Conservation (phyloP, 2,797 vertebrate genomes). For the Dromococcyx pavoninus region DNA sequence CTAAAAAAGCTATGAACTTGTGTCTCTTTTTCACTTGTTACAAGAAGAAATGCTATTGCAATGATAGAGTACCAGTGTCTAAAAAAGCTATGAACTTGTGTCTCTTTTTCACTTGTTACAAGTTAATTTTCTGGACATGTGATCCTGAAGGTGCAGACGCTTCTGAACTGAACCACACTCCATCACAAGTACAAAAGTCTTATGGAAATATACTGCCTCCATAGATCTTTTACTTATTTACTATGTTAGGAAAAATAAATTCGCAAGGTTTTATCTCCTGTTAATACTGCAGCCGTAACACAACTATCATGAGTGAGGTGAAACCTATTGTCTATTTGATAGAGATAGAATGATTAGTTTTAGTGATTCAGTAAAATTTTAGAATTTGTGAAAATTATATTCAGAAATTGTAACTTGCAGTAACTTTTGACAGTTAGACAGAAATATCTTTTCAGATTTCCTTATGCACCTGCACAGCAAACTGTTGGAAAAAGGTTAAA, state of each 20-base stretch:
- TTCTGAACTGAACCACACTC: background rate
- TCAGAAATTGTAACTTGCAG: background rate
- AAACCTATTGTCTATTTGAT: background rate
- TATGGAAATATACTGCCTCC: background rate
- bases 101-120: background rate
- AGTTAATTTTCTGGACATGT: background rate
- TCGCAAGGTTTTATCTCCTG: background rate
- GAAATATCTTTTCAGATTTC: background rate
- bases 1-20: background rate
- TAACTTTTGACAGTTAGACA: background rate
- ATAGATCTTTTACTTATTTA: background rate
- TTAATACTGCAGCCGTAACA: background rate
- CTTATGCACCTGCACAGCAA: background rate
- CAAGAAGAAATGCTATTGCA: background rate
- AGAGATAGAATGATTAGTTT: background rate
- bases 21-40: background rate
- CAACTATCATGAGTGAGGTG: background rate
- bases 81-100: background rate
- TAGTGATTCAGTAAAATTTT: background rate
- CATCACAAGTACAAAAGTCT: background rate
- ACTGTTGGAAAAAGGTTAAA: background rate
- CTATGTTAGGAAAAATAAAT: background rate
- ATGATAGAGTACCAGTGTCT: background rate
- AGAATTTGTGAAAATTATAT: background rate
- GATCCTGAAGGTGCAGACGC: slow-evolving; percentile 44